phyloP scores from a whole-genome alignment of 2,797 vertebrate genomes.

The Vultur gryphus region DNA sequence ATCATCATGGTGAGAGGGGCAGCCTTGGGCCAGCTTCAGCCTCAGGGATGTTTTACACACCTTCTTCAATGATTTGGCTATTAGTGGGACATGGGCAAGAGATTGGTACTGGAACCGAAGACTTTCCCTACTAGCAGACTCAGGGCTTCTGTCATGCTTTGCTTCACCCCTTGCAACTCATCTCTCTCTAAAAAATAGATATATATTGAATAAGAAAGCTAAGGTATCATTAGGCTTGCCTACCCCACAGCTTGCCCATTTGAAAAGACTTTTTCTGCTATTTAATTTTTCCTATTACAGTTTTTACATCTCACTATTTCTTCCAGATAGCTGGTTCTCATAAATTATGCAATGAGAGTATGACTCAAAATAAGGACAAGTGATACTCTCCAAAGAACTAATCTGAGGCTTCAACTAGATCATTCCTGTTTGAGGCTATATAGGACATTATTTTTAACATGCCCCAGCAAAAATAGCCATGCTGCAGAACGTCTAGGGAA shows the following conservation, averaged over 20 bases:
- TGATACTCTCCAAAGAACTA: not conserved
- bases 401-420: not conserved
- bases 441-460: slow-evolving; percentile 10
- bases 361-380: slow-evolving; percentile 8
- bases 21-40: not conserved
- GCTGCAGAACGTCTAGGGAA: not conserved
- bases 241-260: not conserved
- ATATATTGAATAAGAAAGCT: not conserved
- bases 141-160: not conserved
- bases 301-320: not conserved
- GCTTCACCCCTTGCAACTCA: not conserved
- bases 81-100: not conserved
- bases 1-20: accelerated
- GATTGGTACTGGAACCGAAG: not conserved
- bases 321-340: slow-evolving; percentile 1
- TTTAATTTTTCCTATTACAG: not conserved
- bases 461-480: not conserved
- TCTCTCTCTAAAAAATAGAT: not conserved
- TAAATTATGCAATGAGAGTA: not conserved
- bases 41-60: not conserved
- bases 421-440: not conserved
- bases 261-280: not conserved
- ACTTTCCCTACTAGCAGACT: not conserved
- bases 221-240: not conserved
- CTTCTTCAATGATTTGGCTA: not conserved